Conservation (phyloP, 2,888 invertebrate genomes). For the Ennomos fuscantarius region DNA sequence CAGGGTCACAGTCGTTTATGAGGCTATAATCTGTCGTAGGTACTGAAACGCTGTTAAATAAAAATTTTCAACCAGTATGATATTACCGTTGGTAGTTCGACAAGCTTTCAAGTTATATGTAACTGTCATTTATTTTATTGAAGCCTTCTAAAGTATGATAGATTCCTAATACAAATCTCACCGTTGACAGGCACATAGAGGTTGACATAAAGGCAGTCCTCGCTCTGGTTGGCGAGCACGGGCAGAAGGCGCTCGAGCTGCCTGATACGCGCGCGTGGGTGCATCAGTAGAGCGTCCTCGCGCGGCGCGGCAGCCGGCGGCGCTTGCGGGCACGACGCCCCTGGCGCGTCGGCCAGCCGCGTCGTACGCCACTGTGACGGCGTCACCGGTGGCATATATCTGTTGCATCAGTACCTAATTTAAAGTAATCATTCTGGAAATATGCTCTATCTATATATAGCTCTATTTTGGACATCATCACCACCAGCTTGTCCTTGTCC, state of each 20-base stretch:
- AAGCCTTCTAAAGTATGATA: too few relatives aligned
- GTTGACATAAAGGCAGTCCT: constrained; percentile 99
- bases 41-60: too few relatives aligned
- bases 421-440: too few relatives aligned
- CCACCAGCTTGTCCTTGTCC: too few relatives aligned
- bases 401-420: constrained; percentile 44
- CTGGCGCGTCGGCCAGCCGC: constrained; percentile 91
- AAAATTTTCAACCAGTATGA: too few relatives aligned
- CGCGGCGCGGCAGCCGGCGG: constrained; percentile 78
- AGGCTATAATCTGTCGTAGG: too few relatives aligned
- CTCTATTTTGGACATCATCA: too few relatives aligned
- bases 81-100: background rate
- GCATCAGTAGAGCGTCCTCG: constrained; percentile 87
- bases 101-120: too few relatives aligned
- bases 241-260: constrained; percentile 94
- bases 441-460: too few relatives aligned
- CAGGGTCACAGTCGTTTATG: too few relatives aligned
- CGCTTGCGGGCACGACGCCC: constrained; percentile 95
- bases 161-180: constrained; percentile 36
- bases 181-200: constrained; percentile 94
- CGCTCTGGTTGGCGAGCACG: constrained; percentile 95
- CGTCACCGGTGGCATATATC: constrained; percentile 97
- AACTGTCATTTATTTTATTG: too few relatives aligned
- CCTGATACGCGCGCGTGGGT: constrained; percentile 93
- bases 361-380: constrained; percentile 95